phyloP scores from a whole-genome alignment of 2,888 invertebrate species.

The Amphipoea lucens region DNA sequence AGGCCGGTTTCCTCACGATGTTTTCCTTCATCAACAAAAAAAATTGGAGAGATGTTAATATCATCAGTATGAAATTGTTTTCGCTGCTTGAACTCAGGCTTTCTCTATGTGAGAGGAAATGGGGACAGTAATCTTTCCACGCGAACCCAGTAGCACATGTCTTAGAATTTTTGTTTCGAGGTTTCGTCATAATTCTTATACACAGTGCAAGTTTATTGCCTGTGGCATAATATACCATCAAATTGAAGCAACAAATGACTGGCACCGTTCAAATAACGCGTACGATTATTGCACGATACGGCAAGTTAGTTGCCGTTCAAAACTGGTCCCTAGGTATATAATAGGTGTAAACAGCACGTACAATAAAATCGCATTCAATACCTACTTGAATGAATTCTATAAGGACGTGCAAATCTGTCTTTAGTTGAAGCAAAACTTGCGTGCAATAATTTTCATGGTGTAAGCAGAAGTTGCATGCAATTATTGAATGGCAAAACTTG shows the following conservation, averaged over 20 bases:
- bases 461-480: too few relatives aligned
- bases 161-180: too few relatives aligned
- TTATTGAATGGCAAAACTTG: background rate
- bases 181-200: background rate
- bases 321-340: background rate
- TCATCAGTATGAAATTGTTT: background rate
- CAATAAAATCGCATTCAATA: background rate
- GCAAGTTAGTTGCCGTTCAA: background rate
- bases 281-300: background rate
- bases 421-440: background rate
- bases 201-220: background rate
- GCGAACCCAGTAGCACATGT: background rate
- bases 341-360: background rate
- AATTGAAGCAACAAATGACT: background rate
- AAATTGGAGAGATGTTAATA: background rate
- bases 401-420: background rate
- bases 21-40: background rate
- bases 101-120: background rate
- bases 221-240: background rate
- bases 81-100: background rate
- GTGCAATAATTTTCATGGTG: background rate
- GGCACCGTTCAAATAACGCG: background rate
- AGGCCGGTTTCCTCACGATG: too few relatives aligned
- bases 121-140: background rate
- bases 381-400: background rate